These are phyloP conservation scores for Andrena bicolor DNA, from an alignment of 2,888 invertebrate species.

Conservation along the genomic window DNA sequence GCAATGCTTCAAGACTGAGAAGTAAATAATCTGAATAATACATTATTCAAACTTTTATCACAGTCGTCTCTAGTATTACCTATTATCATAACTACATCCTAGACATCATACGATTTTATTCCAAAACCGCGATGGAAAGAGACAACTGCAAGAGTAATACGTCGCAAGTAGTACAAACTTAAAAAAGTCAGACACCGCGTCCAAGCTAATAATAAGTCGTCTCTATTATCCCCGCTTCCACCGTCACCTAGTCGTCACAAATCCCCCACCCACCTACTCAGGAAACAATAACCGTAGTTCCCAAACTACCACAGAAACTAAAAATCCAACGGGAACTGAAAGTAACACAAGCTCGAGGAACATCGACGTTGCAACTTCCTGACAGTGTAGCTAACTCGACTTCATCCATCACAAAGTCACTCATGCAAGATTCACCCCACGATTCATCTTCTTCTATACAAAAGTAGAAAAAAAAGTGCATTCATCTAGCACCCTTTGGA, in stretches of 20 bases:
- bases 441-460: background rate
- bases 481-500: background rate
- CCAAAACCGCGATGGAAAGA: too few relatives aligned
- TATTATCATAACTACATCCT: too few relatives aligned
- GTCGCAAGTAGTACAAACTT: background rate
- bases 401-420: background rate
- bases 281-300: too few relatives aligned
- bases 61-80: too few relatives aligned
- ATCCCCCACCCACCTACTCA: background rate
- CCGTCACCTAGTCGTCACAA: background rate
- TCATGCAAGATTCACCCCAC: background rate
- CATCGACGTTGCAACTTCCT: conserved; percentile 3
- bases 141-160: background rate
- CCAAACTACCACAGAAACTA: too few relatives aligned
- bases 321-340: too few relatives aligned
- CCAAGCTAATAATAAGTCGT: background rate
- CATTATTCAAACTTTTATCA: too few relatives aligned
- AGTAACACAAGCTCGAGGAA: background rate
- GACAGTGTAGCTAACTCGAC: background rate
- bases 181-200: background rate
- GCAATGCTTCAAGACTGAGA: background rate
- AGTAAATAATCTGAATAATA: too few relatives aligned
- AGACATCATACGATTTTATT: too few relatives aligned
- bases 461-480: background rate
- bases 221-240: background rate